Evolutionary conservation across 2,888 invertebrate genomes (phyloP), one percentile per base, ranked within the genome.

Genomic region (Bedellia somnulentella): DNA sequence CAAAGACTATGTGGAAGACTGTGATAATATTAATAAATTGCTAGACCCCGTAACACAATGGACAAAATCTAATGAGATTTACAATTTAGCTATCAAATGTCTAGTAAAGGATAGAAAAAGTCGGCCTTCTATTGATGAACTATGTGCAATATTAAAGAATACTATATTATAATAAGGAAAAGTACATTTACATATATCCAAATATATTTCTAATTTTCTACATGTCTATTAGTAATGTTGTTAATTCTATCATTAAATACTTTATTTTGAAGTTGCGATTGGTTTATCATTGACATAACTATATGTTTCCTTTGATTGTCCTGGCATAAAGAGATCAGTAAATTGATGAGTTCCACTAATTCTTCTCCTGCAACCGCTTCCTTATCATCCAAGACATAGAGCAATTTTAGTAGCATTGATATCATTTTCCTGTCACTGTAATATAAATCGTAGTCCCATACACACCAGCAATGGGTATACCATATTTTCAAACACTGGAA

Each of bases 21-120:
- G 56, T 12, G 63, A 71, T 40, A 64, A 34, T 2, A 42, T 81
- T 34, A 63, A 77, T 28, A 54, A 59, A 6, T 45, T 83, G 23
- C 45, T 86, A 11, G 87, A 87, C 46, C 49, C 57, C 29, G 79
- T 80, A 9, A 77, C 68, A 2, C 44, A 57, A 3, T 85, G 83
- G 82, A 39, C 45, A 1, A 63, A 75, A 41, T 80, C 77, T 5
- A 56, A 61, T 9, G 49, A 70, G 22, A 46, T 87, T 9, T 84
- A 77, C 45, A 46, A 57, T 10, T 50, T 86, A 24, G 77, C 84
- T 3, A 54, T 57, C 31, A 56, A 48, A 22, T 87, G 87, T 48
- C 61, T 85, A 31, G 58, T 68, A 32, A 59, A 71, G 24, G 79
- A 80, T 35, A 78, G 78, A 42, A 66, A 67, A 27, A 49, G 45